Base-by-base conservation (phyloP, 2,888 invertebrate species). In the Tetanocera ferruginea region DNA sequence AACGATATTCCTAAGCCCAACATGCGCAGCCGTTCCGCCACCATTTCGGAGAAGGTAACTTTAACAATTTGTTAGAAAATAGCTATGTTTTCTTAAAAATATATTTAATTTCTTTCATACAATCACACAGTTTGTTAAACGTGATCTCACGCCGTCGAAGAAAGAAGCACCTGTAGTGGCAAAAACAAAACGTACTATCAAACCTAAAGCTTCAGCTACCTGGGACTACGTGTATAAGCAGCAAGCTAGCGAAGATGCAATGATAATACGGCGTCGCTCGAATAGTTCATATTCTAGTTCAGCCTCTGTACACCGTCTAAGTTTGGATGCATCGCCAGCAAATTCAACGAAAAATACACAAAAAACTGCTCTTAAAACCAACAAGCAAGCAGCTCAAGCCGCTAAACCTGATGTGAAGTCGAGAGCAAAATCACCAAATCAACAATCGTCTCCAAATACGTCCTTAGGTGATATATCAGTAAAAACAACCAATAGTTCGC, bases 191-290 rank as follows among this genome's bases (percentile, higher is more conserved):
- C 85, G 86, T 3, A 78, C 80, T 2, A 64, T 81, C 2, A 86
- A 82, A 71, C 78, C 83, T 3, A 83, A 84, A 55, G 81, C 86
- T 0, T 86, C 89, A 0, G 84, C 86, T 5, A 91, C 93, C 0
- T 92, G 93, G 81, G 91, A 91, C 87, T 93, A 92, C 85, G 92
- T 93, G 73, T 93, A 92, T 89, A 91, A 92, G 81, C 91, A 91
- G 66, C 91, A 92, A 34, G 86, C 87, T 67, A 91, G 93, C 84
- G 94, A 94, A 1, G 95, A 95, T 86, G 95, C 96, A 0, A 93
- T 95, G 84, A 95, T 96, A 77, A 94, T 96, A 84, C 91, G 96
- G 55, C 91, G 96, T 23, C 95, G 96, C 85, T 96, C 96, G 2
- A 96, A 95, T 66, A 95, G 95, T 87, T 95, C 95, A 0, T 95